Evolutionary conservation across 2,888 invertebrate genomes (phyloP), one percentile per base, ranked within the genome.

Genomic region (Pseudococcus viburni): DNA sequence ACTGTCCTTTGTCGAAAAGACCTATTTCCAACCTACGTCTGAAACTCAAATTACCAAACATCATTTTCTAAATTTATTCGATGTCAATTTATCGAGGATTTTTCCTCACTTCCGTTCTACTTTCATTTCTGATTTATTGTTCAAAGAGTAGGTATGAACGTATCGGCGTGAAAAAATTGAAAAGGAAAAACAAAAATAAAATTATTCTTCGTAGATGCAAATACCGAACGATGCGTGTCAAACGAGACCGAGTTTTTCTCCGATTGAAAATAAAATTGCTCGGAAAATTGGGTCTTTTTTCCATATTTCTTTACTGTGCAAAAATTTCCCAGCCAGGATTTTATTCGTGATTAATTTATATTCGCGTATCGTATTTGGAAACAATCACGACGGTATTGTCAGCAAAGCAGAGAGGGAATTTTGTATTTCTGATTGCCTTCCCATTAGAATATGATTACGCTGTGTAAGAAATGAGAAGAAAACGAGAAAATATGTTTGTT

Each of bases 331-430:
- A 42, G 9, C 42, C 42, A n/a, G 42, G 42, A 42, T 42, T 80
- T 42, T n/a, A 42, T 80, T 80, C 17, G 0, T 15, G 1, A 42
- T 80, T 42, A 80, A 80, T 80, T 80, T 80, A 80, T 42, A 42
- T 68, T 80, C 80, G 0, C n/a, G 8, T n/a, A 80, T 42, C 80
- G 42, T 80, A 42, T 7, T 5, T 42, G 15, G 80, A 80, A 42
- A 80, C 80, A 80, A 80, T 42, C 80, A 42, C 80, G n/a, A 42
- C n/a, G 4, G 19, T 42, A 42, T 39, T 80, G 80, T 80, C 26
- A 39, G 42, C 6, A 17, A 22, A 12, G 68, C 0, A 26, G 26
- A 8, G 26, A 26, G 68, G 68, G 15, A 22, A 39, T 39, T 8
- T 42, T 5, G 42, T 42, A 42, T 42, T 42, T 42, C 42, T 42